Conservation (phyloP, 1,140 invertebrate species). For the Acyrthosiphon pisum region DNA sequence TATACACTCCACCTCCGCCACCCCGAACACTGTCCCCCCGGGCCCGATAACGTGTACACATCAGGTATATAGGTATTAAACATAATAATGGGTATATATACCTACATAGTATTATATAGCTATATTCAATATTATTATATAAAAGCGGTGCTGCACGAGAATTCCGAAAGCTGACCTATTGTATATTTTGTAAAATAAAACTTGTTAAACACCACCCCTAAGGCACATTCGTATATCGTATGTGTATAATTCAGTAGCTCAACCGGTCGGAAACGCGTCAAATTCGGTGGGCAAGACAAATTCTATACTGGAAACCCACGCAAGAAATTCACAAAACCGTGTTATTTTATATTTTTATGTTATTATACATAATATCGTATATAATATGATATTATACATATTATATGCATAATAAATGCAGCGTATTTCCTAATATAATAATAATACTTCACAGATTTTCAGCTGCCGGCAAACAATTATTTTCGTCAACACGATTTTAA, state of each 20-base stretch:
- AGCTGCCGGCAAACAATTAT: neutral
- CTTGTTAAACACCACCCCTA: conserved; percentile 18
- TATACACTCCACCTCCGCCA: neutral
- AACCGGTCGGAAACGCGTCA: conserved; percentile 18
- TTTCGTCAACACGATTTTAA: neutral
- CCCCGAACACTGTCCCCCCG: neutral
- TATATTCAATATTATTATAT: neutral
- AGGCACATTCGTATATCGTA: neutral
- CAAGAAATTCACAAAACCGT: neutral
- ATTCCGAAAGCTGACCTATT: conserved; percentile 4
- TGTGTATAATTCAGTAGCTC: conserved; percentile 26
- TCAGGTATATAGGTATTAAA: neutral
- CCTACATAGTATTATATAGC: neutral
- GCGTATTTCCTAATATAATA: neutral
- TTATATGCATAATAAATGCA: neutral
- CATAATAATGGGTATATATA: neutral
- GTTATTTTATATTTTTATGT: neutral
- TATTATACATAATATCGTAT: neutral
- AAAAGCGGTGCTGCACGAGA: neutral
- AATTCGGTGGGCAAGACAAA: conserved; percentile 3
- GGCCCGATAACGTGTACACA: neutral
- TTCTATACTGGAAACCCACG: neutral
- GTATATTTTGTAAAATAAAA: neutral
- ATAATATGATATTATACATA: neutral
- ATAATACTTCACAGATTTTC: neutral